phyloP scores from a whole-genome alignment of 2,888 invertebrate species.

The Petrophora chlorosata region DNA sequence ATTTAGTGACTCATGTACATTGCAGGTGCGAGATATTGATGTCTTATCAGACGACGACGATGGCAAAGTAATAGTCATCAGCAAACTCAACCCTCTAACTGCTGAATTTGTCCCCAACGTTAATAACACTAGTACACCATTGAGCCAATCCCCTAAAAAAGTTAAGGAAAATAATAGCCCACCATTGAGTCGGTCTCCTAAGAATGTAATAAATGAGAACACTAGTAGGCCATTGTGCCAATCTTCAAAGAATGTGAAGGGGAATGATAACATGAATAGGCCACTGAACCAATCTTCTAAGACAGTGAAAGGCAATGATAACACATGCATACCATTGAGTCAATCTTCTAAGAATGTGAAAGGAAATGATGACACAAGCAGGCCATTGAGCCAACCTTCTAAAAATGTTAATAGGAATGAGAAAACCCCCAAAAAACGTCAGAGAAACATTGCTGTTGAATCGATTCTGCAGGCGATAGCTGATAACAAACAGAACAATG shows the following conservation, averaged over 20 bases:
- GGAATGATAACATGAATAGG: neutral
- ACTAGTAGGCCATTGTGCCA: neutral
- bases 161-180: slow-evolving; percentile 1
- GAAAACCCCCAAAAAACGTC: slow-evolving; percentile 30
- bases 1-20: no score
- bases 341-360: neutral
- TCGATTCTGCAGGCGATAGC: slow-evolving; percentile 45
- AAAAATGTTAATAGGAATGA: slow-evolving; percentile 6
- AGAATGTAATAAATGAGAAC: neutral
- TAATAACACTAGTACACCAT: slow-evolving; percentile 1
- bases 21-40: slow-evolving; percentile 48
- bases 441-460: slow-evolving; percentile 54
- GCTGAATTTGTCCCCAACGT: slow-evolving; percentile 9
- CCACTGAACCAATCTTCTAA: neutral
- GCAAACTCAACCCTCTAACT: slow-evolving; percentile 19
- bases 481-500: neutral
- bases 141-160: neutral
- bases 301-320: neutral
- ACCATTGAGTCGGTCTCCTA: neutral
- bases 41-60: slow-evolving; percentile 30
- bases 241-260: neutral
- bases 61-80: slow-evolving; percentile 24
- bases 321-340: neutral
- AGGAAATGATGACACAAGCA: slow-evolving; percentile 1
- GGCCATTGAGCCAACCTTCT: neutral